A percentile compares a stretch with the other conserved stretches of the same genome.
Conservation (phyloP, 2,113 vertebrate genomes). For the Clarias macrocephalus region DNA sequence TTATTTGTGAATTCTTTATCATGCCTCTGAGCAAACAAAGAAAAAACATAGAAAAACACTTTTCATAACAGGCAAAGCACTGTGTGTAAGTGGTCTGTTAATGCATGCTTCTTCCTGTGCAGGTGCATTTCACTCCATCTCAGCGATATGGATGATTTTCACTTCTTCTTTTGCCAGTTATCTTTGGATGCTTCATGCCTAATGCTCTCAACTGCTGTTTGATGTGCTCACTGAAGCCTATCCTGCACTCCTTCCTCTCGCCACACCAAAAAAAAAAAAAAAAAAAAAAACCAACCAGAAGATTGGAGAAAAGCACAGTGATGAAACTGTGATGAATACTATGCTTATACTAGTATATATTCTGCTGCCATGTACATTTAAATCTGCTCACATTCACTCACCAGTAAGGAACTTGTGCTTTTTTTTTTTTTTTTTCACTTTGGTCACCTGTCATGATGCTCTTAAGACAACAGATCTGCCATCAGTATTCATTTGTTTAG, state of each 20-base stretch:
- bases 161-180: constrained; percentile 63
- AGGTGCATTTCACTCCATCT: constrained; percentile 57
- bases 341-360: too few species aligned
- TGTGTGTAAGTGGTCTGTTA: background rate
- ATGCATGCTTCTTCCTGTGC: constrained; percentile 56
- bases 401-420: too few species aligned
- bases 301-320: background rate
- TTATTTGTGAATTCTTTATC: background rate
- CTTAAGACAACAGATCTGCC: too few species aligned
- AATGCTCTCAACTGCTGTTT: constrained; percentile 56
- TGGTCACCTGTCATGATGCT: too few species aligned
- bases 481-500: too few species aligned
- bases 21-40: background rate
- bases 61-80: constrained; percentile 28
- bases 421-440: too few species aligned
- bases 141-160: constrained; percentile 60
- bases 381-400: too few species aligned
- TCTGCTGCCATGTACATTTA: too few species aligned
- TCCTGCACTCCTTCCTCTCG: constrained; percentile 26
- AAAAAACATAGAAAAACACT: background rate
- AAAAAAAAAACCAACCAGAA: background rate
- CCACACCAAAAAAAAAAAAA: background rate
- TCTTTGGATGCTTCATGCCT: constrained; percentile 52
- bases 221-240: constrained; percentile 56
- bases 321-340: too few species aligned